A percentile compares a stretch with the other conserved stretches of the same genome.
These are phyloP conservation scores for Calidris pugnax DNA, from an alignment of 2,113 vertebrate genomes.

Conservation along the genomic window DNA sequence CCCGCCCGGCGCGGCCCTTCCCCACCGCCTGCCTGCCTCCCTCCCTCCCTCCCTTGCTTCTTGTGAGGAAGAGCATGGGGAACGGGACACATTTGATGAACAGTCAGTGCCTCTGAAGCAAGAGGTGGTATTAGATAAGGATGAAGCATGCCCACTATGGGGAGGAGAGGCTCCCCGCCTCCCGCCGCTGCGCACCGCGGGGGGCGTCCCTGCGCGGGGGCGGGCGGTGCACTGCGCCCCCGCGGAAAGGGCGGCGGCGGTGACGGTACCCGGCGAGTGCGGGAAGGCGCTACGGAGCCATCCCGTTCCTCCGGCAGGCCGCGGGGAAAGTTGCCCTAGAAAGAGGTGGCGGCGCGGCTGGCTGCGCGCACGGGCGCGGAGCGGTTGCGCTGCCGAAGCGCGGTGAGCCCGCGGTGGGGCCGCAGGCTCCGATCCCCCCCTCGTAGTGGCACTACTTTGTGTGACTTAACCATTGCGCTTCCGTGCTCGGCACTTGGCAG, in stretches of 20 bases:
- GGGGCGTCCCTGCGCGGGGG: not conserved
- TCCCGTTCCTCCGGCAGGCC: not conserved
- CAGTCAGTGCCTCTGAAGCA: no score
- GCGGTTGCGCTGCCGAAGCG: not conserved
- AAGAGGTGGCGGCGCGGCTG: not conserved
- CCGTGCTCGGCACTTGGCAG: accelerated
- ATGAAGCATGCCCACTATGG: no score
- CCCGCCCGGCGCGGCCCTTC: not conserved
- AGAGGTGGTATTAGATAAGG: no score
- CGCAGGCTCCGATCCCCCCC: not conserved
- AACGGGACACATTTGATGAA: no score
- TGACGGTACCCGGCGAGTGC: no score
- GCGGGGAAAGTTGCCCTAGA: not conserved
- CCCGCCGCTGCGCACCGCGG: not conserved
- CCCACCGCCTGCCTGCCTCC: not conserved
- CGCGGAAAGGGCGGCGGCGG: no score
- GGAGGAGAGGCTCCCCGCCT: not conserved
- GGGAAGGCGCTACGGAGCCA: not conserved
- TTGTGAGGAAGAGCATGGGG: no score
- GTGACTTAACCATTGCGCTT: not conserved
- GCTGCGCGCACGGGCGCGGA: not conserved
- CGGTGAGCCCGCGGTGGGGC: not conserved
- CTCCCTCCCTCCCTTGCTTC: not conserved
- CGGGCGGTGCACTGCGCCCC: not conserved
- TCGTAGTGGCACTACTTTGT: not conserved